phyloP scores from a whole-genome alignment of 2,113 vertebrate species.

The Vulpes lagopus region DNA sequence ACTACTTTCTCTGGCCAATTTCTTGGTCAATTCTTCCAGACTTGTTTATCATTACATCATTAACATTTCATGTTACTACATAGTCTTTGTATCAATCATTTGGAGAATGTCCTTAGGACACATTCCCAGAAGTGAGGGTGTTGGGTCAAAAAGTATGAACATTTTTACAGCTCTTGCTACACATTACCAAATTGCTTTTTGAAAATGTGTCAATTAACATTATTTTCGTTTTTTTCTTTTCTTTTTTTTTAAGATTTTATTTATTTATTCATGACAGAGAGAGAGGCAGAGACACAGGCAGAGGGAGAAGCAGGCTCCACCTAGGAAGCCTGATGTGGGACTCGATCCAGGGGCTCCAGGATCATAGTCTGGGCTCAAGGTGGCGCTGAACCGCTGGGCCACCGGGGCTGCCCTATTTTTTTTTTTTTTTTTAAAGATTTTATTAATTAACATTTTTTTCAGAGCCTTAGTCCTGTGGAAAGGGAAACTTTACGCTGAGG shows the following conservation, averaged over 20 bases:
- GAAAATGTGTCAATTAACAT: slow-evolving; percentile 27
- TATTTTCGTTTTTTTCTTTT: background rate
- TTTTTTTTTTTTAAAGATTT: too few species aligned
- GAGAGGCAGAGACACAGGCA: too few species aligned
- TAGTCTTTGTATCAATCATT: slow-evolving; percentile 63
- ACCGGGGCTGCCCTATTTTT: too few species aligned
- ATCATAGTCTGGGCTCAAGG: too few species aligned
- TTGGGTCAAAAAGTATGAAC: slow-evolving; percentile 64
- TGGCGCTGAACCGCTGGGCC: too few species aligned
- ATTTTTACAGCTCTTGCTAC: slow-evolving; percentile 50
- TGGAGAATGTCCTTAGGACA: slow-evolving; percentile 66
- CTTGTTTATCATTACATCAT: slow-evolving; percentile 70
- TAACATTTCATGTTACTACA: slow-evolving; percentile 66
- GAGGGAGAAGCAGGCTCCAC: too few species aligned
- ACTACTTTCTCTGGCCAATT: slow-evolving; percentile 50
- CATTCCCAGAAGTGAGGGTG: slow-evolving; percentile 75
- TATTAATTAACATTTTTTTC: background rate
- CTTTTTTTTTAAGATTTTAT: too few species aligned
- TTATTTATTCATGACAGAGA: too few species aligned
- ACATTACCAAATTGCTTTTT: slow-evolving; percentile 41
- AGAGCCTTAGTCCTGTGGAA: slow-evolving; percentile 20
- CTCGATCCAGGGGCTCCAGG: too few species aligned
- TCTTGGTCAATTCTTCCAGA: slow-evolving; percentile 59
- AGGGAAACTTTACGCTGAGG: background rate
- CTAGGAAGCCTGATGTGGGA: too few species aligned